Evolutionary conservation across 2,113 vertebrate genomes (phyloP), one percentile per base, ranked within the genome.

Genomic region (Chamaetylas fuelleborni): DNA sequence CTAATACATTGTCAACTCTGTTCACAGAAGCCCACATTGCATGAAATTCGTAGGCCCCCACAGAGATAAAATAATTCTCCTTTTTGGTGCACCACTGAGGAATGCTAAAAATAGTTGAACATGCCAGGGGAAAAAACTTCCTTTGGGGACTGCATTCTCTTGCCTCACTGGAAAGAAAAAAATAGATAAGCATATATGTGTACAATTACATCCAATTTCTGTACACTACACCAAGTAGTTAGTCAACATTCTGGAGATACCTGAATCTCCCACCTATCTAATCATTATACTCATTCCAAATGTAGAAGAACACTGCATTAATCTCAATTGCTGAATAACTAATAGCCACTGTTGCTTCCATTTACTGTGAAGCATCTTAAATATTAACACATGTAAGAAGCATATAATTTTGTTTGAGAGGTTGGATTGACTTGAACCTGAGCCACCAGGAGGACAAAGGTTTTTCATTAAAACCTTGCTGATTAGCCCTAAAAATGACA

Each of bases 61-160:
- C 65, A 78, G 67, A 93, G 89, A 94, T 56, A 90, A 96, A 97
- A 94, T 87, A 92, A 83, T 84, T 94, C 66, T 90, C 76, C 43
- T 40, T 93, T 93, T 95, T 47, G 38, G 56, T 65, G 54, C 40
- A 92, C 47, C 22, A 62, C 91, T 62, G 86, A 90, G 79, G 66
- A 92, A 88, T 74, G 57, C 50, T 94, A 95, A 92, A 95, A 97
- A 90, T 94, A 94, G 81, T 64, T 88, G 43, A 91, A 76, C 28
- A 13, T 42, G 77, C 6, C 15, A 89, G 51, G 38, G 6, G 47
- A 91, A 85, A 56, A 42, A 54, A 9, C 20, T n/a, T 90, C 28
- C 61, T 94, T 76, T 86, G 58, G 42, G 78, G 54, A 93, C 47
- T 50, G 47, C 16, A 56, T 10, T 82, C 29, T 47, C 40, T 96